Percentiles rank a stretch among this genome's conserved stretches.
Evolutionary conservation across 2,113 vertebrate species (phyloP).

Genomic region (Etheostoma cragini): DNA sequence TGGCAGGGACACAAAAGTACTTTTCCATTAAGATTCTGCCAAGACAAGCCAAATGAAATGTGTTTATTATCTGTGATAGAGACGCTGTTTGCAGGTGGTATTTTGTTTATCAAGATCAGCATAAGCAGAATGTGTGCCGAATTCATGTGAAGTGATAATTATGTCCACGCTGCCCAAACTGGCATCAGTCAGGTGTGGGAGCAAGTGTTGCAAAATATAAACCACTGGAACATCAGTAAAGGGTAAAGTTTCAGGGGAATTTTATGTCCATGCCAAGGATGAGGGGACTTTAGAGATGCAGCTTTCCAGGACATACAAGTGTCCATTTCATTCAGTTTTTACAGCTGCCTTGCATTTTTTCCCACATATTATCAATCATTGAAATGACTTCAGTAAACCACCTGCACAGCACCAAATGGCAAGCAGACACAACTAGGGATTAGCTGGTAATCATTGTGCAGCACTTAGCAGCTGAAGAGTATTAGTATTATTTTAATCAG

Average conservation of each 20-base stretch:
- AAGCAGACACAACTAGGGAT: not conserved
- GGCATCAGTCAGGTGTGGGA: not conserved
- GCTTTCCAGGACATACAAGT: not conserved
- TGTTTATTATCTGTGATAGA: not conserved
- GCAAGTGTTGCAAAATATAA: too few relatives aligned
- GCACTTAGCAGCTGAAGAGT: not conserved
- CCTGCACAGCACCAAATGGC: not conserved
- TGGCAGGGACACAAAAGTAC: not conserved
- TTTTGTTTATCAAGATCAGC: not conserved
- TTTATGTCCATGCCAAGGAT: not conserved
- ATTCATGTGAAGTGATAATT: not conserved
- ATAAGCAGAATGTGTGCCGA: not conserved
- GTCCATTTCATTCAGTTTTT: not conserved
- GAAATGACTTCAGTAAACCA: not conserved
- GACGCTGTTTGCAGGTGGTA: not conserved
- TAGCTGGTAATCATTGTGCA: not conserved
- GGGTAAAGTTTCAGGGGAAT: not conserved
- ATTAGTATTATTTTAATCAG: not conserved
- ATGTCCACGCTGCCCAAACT: not conserved
- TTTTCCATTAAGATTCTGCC: conserved; percentile 6
- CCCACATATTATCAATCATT: too few relatives aligned
- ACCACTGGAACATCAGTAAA: not conserved
- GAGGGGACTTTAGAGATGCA: not conserved
- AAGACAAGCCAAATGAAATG: conserved; percentile 9
- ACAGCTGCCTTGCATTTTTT: not conserved